phyloP scores from a whole-genome alignment of 37 sponge, comb jelly and placozoan species.

The Aphrocallistes beatrix region DNA sequence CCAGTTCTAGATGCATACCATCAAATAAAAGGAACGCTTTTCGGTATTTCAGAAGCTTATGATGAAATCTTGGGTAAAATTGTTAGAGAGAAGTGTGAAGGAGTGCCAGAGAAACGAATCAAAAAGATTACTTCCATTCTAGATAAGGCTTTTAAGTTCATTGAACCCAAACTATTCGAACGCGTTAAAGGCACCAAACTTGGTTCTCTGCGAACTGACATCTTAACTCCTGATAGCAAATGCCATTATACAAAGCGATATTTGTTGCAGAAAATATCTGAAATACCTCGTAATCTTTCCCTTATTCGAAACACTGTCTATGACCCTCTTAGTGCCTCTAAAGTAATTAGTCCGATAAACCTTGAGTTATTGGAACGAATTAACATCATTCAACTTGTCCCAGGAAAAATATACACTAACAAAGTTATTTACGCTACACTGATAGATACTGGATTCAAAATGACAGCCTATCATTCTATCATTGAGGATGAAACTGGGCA shows the following conservation, averaged over 20 bases:
- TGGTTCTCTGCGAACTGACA: neutral
- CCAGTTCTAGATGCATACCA: neutral
- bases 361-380: neutral
- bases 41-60: neutral
- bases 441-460: neutral
- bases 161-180: neutral
- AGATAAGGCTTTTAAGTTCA: neutral
- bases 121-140: neutral
- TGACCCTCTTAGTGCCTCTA: neutral
- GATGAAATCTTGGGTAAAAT: neutral
- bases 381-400: neutral
- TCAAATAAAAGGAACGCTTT: neutral
- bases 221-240: neutral
- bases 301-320: neutral
- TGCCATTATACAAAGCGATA: neutral
- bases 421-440: neutral
- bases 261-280: neutral
- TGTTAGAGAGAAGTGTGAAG: neutral
- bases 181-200: neutral
- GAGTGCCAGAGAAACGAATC: neutral
- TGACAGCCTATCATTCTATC: neutral
- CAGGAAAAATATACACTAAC: neutral
- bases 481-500: neutral
- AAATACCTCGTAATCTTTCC: neutral
- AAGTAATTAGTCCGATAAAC: neutral